Conservation (phyloP, 2,888 invertebrate genomes). For the Shargacucullia verbasci region DNA sequence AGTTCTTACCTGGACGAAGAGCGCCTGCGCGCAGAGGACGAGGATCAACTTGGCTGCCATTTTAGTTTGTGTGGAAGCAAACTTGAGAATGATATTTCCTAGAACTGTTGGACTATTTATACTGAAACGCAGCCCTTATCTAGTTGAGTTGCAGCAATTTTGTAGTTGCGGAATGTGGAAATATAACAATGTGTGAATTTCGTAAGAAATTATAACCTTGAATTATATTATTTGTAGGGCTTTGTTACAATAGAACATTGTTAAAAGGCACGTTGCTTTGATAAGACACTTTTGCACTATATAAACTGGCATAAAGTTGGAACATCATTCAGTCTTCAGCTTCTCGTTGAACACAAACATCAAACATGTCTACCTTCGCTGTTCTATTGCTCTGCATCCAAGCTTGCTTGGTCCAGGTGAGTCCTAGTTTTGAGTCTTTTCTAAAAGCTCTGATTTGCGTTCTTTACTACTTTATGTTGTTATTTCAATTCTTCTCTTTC, state of each 20-base stretch:
- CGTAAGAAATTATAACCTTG: slow-evolving; percentile 2
- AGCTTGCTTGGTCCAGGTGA: slow-evolving; percentile 65
- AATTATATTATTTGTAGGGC: neutral
- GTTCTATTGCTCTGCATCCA: slow-evolving; percentile 62
- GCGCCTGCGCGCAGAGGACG: slow-evolving; percentile 10
- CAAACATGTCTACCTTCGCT: slow-evolving; percentile 60
- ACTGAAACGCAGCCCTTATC: slow-evolving; percentile 24
- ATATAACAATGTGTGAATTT: slow-evolving; percentile 5
- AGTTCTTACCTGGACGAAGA: slow-evolving; percentile 8
- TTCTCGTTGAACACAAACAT: slow-evolving; percentile 28
- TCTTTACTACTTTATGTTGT: too few relatives aligned
- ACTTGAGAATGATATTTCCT: slow-evolving; percentile 22
- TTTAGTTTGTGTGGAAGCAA: slow-evolving; percentile 12
- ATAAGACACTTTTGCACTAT: slow-evolving; percentile 8
- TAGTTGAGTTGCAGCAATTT: neutral
- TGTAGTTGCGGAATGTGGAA: neutral
- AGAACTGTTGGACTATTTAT: slow-evolving; percentile 24
- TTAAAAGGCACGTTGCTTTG: neutral
- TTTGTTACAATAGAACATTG: neutral
- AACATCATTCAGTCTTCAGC: slow-evolving; percentile 28
- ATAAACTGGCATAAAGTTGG: neutral
- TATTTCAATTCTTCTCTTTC: too few relatives aligned
- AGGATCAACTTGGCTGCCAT: slow-evolving; percentile 17
- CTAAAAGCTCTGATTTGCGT: neutral
- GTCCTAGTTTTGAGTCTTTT: neutral